A percentile compares a stretch with the other conserved stretches of the same genome.
Evolutionary conservation across 2,888 invertebrate species (phyloP).

Genomic region (Cephonodes hylas): DNA sequence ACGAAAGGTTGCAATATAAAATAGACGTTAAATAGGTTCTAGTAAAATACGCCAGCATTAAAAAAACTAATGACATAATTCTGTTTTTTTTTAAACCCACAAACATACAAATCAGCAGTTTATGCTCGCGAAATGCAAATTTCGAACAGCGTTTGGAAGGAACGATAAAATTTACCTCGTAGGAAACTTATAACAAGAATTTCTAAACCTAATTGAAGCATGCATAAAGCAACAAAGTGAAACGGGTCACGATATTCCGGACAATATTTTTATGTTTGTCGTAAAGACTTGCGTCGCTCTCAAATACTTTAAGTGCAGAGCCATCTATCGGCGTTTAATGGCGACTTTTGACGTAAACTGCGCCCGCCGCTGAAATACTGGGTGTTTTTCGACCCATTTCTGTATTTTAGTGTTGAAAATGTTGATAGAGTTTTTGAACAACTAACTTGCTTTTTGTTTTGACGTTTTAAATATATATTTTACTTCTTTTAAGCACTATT

Average conservation of each 20-base stretch:
- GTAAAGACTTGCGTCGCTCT: conserved; percentile 43
- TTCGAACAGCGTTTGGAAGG: no score
- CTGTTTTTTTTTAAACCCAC: no score
- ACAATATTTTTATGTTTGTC: conserved; percentile 50
- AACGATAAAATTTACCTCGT: conserved; percentile 10
- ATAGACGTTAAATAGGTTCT: no score
- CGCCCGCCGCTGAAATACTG: conserved; percentile 43
- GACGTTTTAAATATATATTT: no score
- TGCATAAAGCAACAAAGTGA: conserved; percentile 33
- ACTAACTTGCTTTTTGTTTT: conserved; percentile 6
- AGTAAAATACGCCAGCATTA: no score
- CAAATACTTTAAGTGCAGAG: conserved; percentile 55
- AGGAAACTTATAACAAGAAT: background rate
- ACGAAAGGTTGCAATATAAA: no score
- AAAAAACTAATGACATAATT: no score
- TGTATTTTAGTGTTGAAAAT: conserved; percentile 47
- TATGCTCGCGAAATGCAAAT: no score
- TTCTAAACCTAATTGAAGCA: conserved; percentile 16
- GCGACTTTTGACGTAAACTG: conserved; percentile 64
- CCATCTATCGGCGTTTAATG: conserved; percentile 72
- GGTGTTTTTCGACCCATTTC: conserved; percentile 66
- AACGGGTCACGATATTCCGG: conserved; percentile 50
- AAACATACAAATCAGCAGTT: no score
- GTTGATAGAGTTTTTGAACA: conserved; percentile 22
- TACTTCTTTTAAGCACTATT: background rate